Evolutionary conservation across 1,140 invertebrate species (phyloP), one percentile per base, ranked within the genome.

Genomic region (Pogonognathellus flavescens): DNA sequence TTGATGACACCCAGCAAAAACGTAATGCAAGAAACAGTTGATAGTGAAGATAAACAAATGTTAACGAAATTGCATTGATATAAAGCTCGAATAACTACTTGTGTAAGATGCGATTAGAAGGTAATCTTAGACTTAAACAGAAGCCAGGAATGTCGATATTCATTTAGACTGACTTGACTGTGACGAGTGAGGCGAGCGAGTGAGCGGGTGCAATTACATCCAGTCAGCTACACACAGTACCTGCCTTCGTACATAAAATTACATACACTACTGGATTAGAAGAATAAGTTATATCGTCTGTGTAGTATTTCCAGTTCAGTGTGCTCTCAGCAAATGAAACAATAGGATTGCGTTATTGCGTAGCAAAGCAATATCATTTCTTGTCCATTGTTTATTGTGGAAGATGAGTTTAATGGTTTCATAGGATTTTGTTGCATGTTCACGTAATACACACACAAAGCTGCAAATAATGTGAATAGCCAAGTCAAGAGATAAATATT

Each of bases 401-500:
- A 76, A 7, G 31, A 76, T 76, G 70, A 31, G 31, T 50, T 76
- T 76, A 76, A 76, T 50, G 70, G 49, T 76, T 76, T 60, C 59
- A 20, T 60, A 22, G 66, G 41, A 14, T 49, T 76, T n/a, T 50
- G 16, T 76, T 41, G 31, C 31, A 41, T 70, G 66, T n/a, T 14
- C 53, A 57, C 11, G 53, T 57, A 57, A 14, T 57, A 57, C 31
- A 41, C 20, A n/a, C n/a, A 62, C 41, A 13, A 14, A 18, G 70
- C 70, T 76, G 70, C 70, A 76, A 76, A 41, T 76, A 76, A 76
- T 76, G 70, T 49, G 70, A 76, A 14, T 76, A 50, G 41, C 41
- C 16, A 16, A 41, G 11, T 14, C 11, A 57, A 76, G 70, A 76
- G 70, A 76, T 76, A 76, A 76, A 76, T 76, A 76, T 76, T 76